A percentile compares a stretch with the other conserved stretches of the same genome.
These are phyloP conservation scores for Cyphomyrus plagiostoma DNA, from an alignment of 2,113 vertebrate genomes.

Conservation along the genomic window DNA sequence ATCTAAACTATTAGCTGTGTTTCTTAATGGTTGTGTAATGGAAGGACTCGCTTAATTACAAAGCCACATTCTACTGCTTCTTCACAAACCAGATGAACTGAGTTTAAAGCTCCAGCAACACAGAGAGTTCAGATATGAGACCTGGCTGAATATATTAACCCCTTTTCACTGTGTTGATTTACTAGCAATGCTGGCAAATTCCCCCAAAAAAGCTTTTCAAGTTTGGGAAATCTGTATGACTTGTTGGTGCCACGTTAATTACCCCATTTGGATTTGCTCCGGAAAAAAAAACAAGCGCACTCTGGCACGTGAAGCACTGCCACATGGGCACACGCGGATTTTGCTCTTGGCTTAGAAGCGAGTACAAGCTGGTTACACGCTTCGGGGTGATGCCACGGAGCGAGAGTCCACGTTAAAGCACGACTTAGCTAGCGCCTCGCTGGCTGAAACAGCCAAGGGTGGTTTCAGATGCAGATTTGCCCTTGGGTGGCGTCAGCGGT, in stretches of 20 bases:
- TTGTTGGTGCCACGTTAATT: neutral
- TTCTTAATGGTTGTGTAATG: neutral
- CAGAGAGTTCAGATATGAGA: neutral
- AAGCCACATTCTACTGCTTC: neutral
- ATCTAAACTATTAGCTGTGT: neutral
- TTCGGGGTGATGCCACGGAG: slow-evolving; percentile 43
- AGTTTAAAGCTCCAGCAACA: neutral
- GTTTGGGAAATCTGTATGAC: neutral
- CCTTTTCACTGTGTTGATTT: neutral
- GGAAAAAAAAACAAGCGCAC: neutral
- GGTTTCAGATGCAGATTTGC: slow-evolving; percentile 51
- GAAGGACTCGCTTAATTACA: neutral
- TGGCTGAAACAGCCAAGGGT: slow-evolving; percentile 33
- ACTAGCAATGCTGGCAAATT: neutral
- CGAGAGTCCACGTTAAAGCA: slow-evolving; percentile 50
- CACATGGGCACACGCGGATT: neutral
- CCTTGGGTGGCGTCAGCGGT: slow-evolving; percentile 41
- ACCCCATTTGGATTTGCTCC: neutral
- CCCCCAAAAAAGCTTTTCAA: neutral
- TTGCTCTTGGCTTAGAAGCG: slow-evolving; percentile 9
- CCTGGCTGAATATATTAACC: neutral
- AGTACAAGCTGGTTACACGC: slow-evolving; percentile 48
- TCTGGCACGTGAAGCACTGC: neutral
- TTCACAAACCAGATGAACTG: neutral
- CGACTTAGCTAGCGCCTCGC: slow-evolving; percentile 48